These are phyloP conservation scores for Pseudomyrmex flavicornis DNA, from an alignment of 1,140 invertebrate species.

Conservation along the genomic window DNA sequence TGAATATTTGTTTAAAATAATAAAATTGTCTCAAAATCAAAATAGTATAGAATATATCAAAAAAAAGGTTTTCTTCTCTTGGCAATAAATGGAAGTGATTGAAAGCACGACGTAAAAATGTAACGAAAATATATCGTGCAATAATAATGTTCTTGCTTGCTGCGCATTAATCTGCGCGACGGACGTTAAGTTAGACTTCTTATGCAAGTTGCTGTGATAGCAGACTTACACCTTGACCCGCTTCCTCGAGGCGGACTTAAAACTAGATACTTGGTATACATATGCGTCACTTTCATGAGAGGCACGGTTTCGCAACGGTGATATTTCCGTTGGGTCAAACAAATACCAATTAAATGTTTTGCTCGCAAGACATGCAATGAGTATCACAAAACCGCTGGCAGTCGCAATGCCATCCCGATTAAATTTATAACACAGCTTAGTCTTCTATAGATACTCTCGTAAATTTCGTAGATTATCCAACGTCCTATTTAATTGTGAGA, in stretches of 20 bases:
- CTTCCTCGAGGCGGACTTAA: constrained; percentile 35
- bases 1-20: background rate
- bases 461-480: constrained; percentile 27
- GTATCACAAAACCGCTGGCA: constrained; percentile 43
- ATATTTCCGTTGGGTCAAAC: constrained; percentile 39
- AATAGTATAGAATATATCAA: background rate
- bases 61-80: background rate
- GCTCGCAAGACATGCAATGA: constrained; percentile 22
- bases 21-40: background rate
- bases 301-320: constrained; percentile 55
- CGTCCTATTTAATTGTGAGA: constrained; percentile 9
- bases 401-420: constrained; percentile 21
- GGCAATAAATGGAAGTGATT: constrained; percentile 11
- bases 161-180: constrained; percentile 32
- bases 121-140: constrained; percentile 28
- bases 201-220: constrained; percentile 40
- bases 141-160: constrained; percentile 36
- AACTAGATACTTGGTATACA: constrained; percentile 53
- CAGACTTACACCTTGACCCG: constrained; percentile 65
- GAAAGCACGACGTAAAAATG: background rate
- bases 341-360: constrained; percentile 59
- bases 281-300: constrained; percentile 66
- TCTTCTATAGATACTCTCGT: constrained; percentile 30
- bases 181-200: constrained; percentile 33
- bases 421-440: constrained; percentile 49